phyloP scores from a whole-genome alignment of 2,888 invertebrate species.

The Ichneumoninae sp. region DNA sequence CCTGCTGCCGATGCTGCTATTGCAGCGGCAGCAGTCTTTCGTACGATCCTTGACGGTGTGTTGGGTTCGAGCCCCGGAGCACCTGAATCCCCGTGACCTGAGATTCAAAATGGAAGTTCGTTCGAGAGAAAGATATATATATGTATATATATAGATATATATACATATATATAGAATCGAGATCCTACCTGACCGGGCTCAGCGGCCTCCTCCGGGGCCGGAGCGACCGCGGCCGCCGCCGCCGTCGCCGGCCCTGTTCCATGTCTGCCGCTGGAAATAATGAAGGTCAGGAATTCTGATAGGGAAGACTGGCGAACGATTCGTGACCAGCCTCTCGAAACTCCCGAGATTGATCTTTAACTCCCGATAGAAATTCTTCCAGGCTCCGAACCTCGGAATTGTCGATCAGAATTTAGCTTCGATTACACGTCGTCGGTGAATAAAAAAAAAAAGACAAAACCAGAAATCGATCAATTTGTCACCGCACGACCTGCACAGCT shows the following conservation, averaged over 20 bases:
- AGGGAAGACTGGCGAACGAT: slow-evolving; percentile 53
- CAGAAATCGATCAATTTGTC: background rate
- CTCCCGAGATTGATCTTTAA: slow-evolving; percentile 71
- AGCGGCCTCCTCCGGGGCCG: background rate
- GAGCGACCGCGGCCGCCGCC: slow-evolving; percentile 44
- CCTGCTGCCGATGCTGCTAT: slow-evolving; percentile 24
- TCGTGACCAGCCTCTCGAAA: slow-evolving; percentile 56
- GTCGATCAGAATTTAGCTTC: background rate
- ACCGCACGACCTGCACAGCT: background rate
- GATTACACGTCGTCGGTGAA: background rate
- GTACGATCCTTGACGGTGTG: slow-evolving; percentile 55
- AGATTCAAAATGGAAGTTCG: slow-evolving; percentile 72
- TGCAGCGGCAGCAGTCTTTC: slow-evolving; percentile 20
- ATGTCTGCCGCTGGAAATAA: slow-evolving; percentile 65
- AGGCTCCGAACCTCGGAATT: background rate
- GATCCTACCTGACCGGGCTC: slow-evolving; percentile 55
- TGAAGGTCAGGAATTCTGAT: slow-evolving; percentile 70
- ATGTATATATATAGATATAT: background rate
- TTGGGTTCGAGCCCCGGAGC: slow-evolving; percentile 54
- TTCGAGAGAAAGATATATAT: slow-evolving; percentile 68
- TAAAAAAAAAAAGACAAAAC: background rate
- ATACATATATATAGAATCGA: slow-evolving; percentile 2
- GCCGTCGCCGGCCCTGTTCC: slow-evolving; percentile 51
- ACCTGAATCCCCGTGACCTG: slow-evolving; percentile 72
- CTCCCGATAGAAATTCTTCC: slow-evolving; percentile 54